phyloP scores from a whole-genome alignment of 2,797 vertebrate genomes.

The Buceros bicornis region DNA sequence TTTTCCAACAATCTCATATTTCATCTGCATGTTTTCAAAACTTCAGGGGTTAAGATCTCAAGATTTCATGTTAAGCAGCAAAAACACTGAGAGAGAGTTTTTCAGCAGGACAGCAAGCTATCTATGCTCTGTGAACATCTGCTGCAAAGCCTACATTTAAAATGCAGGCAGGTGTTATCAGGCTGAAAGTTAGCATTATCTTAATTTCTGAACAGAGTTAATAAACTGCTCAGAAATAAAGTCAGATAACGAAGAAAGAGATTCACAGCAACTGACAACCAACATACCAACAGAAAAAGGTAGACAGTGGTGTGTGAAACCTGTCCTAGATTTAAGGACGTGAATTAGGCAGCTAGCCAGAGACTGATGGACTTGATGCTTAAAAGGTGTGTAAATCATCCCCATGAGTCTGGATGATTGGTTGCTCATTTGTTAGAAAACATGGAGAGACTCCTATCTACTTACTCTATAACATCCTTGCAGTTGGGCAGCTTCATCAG shows the following conservation, averaged over 20 bases:
- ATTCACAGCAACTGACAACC: neutral
- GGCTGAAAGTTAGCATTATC: neutral
- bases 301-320: neutral
- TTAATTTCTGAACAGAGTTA: neutral
- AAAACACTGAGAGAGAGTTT: neutral
- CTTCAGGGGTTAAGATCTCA: neutral
- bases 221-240: neutral
- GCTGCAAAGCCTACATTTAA: neutral
- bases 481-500: neutral
- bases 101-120: neutral
- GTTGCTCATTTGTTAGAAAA: neutral
- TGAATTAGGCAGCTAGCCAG: neutral
- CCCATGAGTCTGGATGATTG: neutral
- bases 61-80: neutral
- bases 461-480: neutral
- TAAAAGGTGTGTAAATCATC: neutral
- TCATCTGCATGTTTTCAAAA: neutral
- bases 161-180: neutral
- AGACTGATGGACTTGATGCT: neutral
- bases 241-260: neutral
- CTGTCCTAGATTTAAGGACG: neutral
- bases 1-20: neutral
- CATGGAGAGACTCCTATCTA: neutral
- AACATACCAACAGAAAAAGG: neutral
- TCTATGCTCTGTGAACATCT: neutral